Conservation (phyloP, 2,797 vertebrate species). For the Takifugu rubripes region DNA sequence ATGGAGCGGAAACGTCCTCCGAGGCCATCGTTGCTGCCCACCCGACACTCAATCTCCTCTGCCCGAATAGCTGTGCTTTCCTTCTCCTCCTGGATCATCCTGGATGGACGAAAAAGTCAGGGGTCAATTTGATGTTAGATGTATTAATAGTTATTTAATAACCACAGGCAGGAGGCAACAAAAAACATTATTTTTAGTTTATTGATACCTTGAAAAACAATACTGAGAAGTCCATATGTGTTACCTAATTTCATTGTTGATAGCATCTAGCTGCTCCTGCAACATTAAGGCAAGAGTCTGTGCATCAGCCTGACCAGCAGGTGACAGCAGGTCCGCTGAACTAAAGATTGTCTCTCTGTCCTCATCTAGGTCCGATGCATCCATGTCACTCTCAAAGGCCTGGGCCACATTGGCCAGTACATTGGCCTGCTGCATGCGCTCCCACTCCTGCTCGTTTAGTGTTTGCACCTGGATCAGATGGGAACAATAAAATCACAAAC, state of each 20-base stretch:
- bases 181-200: no score
- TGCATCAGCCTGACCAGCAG: conserved; percentile 93
- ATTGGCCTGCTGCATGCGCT: conserved; percentile 94
- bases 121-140: background rate
- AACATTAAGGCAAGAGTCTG: conserved; percentile 97
- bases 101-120: conserved; percentile 31
- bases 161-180: no score
- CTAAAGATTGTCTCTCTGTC: conserved; percentile 91
- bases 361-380: conserved; percentile 90
- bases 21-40: conserved; percentile 86
- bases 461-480: conserved; percentile 85
- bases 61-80: conserved; percentile 90
- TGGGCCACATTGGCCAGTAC: conserved; percentile 95
- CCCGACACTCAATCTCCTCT: conserved; percentile 91
- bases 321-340: conserved; percentile 90
- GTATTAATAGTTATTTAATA: no score
- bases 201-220: background rate
- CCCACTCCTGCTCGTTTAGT: conserved; percentile 97
- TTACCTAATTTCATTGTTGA: conserved; percentile 98
- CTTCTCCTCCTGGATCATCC: conserved; percentile 98
- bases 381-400: conserved; percentile 93
- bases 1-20: conserved; percentile 84
- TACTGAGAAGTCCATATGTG: background rate
- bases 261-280: conserved; percentile 96
- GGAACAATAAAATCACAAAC: background rate